A percentile compares a stretch with the other conserved stretches of the same genome.
These are phyloP conservation scores for Cheilosia grossa DNA, from an alignment of 2,888 invertebrate species.

Conservation along the genomic window DNA sequence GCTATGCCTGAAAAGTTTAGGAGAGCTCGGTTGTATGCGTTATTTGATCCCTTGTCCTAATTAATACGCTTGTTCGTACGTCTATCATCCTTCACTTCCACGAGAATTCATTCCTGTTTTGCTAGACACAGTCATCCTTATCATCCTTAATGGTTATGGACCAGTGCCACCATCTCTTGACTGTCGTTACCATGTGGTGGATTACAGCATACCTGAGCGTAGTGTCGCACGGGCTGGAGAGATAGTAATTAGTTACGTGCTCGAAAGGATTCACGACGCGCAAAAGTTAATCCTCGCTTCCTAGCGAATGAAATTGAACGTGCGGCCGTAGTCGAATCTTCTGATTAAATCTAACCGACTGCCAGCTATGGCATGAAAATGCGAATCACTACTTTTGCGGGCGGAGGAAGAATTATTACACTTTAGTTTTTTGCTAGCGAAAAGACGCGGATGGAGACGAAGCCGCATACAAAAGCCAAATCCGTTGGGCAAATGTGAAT, in stretches of 20 bases:
- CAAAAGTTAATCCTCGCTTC: conserved; percentile 27
- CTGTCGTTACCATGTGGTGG: conserved; percentile 30
- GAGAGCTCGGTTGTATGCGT: conserved; percentile 22
- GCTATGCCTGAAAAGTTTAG: conserved; percentile 25
- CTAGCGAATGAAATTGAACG: neutral
- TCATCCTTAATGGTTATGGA: conserved; percentile 10
- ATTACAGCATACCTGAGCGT: conserved; percentile 39
- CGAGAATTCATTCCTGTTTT: conserved; percentile 10
- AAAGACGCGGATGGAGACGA: neutral
- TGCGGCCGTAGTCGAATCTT: conserved; percentile 27
- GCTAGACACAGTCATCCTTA: conserved; percentile 11
- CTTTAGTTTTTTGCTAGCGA: conserved; percentile 28
- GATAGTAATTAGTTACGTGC: conserved; percentile 59
- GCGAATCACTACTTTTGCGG: conserved; percentile 10
- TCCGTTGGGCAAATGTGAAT: conserved; percentile 25
- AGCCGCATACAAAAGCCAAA: conserved; percentile 7
- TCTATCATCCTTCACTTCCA: conserved; percentile 14
- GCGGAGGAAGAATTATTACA: conserved; percentile 35
- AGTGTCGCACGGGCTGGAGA: conserved; percentile 19
- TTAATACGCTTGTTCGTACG: conserved; percentile 29
- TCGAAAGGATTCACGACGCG: conserved; percentile 33
- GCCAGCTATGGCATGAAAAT: conserved; percentile 1
- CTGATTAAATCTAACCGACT: conserved; percentile 36
- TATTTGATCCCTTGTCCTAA: conserved; percentile 33
- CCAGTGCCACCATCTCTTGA: conserved; percentile 23